phyloP scores from a whole-genome alignment of 2,113 vertebrate genomes.

The Cyprinodon tularosa region DNA sequence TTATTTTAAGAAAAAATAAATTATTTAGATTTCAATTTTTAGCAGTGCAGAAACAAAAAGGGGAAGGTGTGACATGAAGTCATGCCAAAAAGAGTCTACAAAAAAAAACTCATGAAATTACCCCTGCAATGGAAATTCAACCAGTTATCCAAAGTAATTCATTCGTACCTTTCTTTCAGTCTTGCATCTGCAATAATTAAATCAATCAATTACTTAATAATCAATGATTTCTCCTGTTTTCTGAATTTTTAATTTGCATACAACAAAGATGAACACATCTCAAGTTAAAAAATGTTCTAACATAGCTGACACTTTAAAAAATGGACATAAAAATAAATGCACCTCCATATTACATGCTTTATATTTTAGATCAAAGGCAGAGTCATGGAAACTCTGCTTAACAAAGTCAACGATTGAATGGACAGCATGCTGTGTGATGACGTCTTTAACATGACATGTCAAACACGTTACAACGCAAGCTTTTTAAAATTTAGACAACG shows the following conservation, averaged over 20 bases:
- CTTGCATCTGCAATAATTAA: not conserved
- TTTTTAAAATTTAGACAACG: not conserved
- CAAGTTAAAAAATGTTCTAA: not conserved
- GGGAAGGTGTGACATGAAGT: not conserved
- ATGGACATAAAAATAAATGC: not conserved
- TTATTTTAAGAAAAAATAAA: too few species aligned
- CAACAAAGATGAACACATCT: too few species aligned
- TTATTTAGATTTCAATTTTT: too few species aligned
- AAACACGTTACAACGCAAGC: not conserved
- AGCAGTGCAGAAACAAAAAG: not conserved
- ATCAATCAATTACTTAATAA: too few species aligned
- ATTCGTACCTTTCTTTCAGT: not conserved
- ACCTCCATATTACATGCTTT: not conserved
- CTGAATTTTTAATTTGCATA: not conserved
- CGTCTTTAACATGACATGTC: slow-evolving; percentile 54
- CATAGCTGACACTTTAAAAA: not conserved
- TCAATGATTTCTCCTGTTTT: not conserved
- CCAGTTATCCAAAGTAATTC: too few species aligned
- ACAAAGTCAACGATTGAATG: slow-evolving; percentile 42
- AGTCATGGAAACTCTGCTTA: not conserved
- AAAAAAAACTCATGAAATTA: not conserved
- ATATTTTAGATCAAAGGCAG: not conserved
- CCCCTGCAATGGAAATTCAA: not conserved
- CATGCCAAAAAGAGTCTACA: not conserved
- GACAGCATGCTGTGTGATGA: slow-evolving; percentile 42